Evolutionary conservation across 2,797 vertebrate species (phyloP).

Genomic region (Discoglossus pictus): DNA sequence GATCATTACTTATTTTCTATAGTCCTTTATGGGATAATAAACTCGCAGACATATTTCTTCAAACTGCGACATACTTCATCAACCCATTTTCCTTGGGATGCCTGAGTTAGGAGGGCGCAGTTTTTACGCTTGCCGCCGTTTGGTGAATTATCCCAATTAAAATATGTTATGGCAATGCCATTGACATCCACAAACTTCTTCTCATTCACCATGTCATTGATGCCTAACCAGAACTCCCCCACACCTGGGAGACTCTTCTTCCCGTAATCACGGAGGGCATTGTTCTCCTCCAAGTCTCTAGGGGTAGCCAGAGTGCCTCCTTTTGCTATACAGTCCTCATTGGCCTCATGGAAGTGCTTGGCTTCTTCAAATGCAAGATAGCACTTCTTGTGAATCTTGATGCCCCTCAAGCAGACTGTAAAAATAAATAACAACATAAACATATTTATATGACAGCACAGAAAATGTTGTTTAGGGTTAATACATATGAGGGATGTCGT

Average conservation of each 20-base stretch:
- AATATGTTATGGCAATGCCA: constrained; percentile 80
- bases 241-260: constrained; percentile 77
- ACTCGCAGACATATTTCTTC: constrained; percentile 94
- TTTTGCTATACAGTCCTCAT: constrained; percentile 94
- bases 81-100: constrained; percentile 89
- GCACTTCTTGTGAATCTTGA: constrained; percentile 90
- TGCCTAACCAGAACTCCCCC: constrained; percentile 91
- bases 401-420: constrained; percentile 93
- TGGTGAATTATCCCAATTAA: constrained; percentile 90
- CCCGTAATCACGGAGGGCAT: constrained; percentile 81
- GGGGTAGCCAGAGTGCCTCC: constrained; percentile 91
- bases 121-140: constrained; percentile 89
- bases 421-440: too few species aligned
- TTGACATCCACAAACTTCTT: constrained; percentile 94
- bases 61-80: constrained; percentile 86
- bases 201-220: constrained; percentile 89
- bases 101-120: constrained; percentile 83
- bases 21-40: constrained; percentile 80
- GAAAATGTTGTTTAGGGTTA: too few species aligned
- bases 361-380: constrained; percentile 83
- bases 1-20: too few species aligned
- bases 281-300: constrained; percentile 80
- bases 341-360: constrained; percentile 92
- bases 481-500: too few species aligned
- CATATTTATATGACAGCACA: neutral